Evolutionary conservation across 2,113 vertebrate genomes (phyloP).

Genomic region (Aplodontia rufa): DNA sequence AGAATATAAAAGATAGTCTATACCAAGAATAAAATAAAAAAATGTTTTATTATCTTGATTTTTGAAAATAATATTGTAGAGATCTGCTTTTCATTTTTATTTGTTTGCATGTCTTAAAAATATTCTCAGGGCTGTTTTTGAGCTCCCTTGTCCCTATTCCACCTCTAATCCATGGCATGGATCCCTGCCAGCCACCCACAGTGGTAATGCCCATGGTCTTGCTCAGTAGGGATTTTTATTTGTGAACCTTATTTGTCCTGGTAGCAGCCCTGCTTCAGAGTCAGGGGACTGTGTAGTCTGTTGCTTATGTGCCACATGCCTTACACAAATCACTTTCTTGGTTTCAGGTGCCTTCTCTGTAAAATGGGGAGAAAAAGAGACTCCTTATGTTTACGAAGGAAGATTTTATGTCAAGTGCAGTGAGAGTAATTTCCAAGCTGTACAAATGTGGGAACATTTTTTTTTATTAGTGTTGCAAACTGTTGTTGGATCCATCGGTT

Average conservation of each 20-base stretch:
- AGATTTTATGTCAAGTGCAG: neutral
- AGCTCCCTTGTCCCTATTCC: neutral
- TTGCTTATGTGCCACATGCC: neutral
- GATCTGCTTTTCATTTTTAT: neutral
- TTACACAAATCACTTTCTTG: neutral
- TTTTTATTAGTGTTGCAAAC: slow-evolving; percentile 17
- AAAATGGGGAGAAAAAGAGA: neutral
- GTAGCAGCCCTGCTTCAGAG: neutral
- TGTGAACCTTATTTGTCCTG: neutral
- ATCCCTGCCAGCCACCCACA: neutral
- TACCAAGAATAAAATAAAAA: neutral
- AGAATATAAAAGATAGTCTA: neutral
- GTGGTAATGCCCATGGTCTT: neutral
- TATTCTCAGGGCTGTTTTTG: neutral
- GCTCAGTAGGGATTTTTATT: neutral
- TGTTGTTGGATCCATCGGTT: neutral
- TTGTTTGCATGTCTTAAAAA: neutral
- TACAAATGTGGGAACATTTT: neutral
- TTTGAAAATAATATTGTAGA: slow-evolving; percentile 16
- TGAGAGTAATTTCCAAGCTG: neutral
- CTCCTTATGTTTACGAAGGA: neutral
- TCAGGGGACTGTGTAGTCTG: neutral
- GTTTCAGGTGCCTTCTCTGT: neutral
- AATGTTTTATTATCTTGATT: neutral
- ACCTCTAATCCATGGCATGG: neutral